Evolutionary conservation across 1,140 invertebrate genomes (phyloP), one percentile per base, ranked within the genome.

Genomic region (Pissodes strobi): DNA sequence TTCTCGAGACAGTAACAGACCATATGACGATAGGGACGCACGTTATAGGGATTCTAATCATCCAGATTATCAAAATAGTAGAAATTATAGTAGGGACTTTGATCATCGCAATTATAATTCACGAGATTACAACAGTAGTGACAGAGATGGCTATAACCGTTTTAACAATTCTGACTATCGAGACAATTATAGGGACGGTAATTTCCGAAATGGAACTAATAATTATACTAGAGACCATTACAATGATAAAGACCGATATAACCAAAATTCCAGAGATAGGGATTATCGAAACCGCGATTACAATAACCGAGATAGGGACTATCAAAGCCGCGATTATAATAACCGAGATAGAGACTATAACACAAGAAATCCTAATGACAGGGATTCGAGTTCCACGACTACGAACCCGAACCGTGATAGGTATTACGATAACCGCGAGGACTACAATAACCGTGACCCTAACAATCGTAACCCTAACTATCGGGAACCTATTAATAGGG

Each of bases 401-500:
- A 13, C 18, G 12, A 23, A 60, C 13, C 17, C 19, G 5, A 49
- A 51, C 18, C 38, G 38, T 34, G 41, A 61, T 55, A 53, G 60
- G 13, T 12, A 62, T 25, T 23, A 23, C 27, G 38, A 55, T 23
- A 51, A 38, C 15, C n/a, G n/a, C 38, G 18, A 52, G 49, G 60
- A 62, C 60, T 62, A 62, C 41, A 52, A 55, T 43, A 53, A 52
- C 39, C 48, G 60, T 19, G 51, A 62, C 39, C 58, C 45, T n/a
- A 51, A 51, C 41, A 27, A 27, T 39, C 8, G 60, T 3, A 15
- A 62, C 39, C 48, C 49, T 53, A 53, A 53, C 23, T 18, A 62
- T 53, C 30, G 60, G 19, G 51, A 62, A 25, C 25, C 38, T 43
- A 15, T 15, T 41, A 30, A 43, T 37, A 55, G 60, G 49, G 48